Conservation (phyloP, 2,888 invertebrate genomes). For the Slavum lentiscoides region DNA sequence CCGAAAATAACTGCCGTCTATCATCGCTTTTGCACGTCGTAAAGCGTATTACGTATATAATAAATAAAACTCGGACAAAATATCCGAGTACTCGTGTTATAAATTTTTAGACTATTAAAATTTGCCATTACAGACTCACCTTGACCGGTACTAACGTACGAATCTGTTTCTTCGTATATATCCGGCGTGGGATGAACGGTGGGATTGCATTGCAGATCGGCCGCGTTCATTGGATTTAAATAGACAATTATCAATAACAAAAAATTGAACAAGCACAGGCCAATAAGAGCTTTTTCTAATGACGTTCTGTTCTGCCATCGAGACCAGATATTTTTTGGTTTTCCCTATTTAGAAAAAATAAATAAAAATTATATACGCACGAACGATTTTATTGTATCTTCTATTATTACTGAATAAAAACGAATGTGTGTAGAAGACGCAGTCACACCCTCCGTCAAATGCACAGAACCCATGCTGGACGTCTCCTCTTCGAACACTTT, state of each 20-base stretch:
- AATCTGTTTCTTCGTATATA: slow-evolving; percentile 27
- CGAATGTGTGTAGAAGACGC: slow-evolving; percentile 80
- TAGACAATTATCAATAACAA: not conserved
- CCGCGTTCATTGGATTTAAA: not conserved
- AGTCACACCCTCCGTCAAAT: slow-evolving; percentile 77
- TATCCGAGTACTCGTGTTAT: too few relatives aligned
- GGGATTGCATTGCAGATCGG: not conserved
- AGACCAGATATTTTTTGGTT: slow-evolving; percentile 40
- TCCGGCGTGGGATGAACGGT: slow-evolving; percentile 57
- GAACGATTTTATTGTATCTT: too few relatives aligned
- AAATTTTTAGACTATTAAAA: not conserved
- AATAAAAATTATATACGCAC: too few relatives aligned
- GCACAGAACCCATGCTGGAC: slow-evolving; percentile 81
- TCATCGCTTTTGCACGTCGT: not conserved
- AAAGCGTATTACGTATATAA: not conserved
- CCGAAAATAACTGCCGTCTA: too few relatives aligned
- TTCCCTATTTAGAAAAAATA: slow-evolving; percentile 10
- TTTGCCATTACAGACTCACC: not conserved
- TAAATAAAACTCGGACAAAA: too few relatives aligned
- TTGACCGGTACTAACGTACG: slow-evolving; percentile 36
- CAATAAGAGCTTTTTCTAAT: slow-evolving; percentile 33
- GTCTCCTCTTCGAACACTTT: slow-evolving; percentile 83
- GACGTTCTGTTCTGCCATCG: slow-evolving; percentile 33
- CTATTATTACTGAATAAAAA: slow-evolving; percentile 70
- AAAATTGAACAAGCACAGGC: not conserved